Evolutionary conservation across 2,888 invertebrate species (phyloP).

Genomic region (Masnerella sp.): DNA sequence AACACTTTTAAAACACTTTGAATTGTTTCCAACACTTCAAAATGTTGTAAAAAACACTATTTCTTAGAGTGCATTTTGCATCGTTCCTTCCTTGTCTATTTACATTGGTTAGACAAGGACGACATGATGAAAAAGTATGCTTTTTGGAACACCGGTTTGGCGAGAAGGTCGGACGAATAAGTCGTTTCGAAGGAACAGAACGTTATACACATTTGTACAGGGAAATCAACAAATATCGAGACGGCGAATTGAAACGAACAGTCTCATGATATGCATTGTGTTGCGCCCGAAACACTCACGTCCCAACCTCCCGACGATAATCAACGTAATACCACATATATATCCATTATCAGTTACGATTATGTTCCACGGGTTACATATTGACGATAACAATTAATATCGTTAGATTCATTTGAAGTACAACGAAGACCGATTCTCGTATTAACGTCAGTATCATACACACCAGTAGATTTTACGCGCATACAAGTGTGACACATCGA

Average conservation of each 20-base stretch:
- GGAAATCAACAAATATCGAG: too few species aligned
- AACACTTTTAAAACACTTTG: too few species aligned
- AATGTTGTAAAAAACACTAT: too few species aligned
- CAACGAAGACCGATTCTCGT: slow-evolving; percentile 47
- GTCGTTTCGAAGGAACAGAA: slow-evolving; percentile 2
- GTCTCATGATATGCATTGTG: slow-evolving; percentile 12
- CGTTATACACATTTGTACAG: too few species aligned
- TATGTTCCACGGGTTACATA: slow-evolving; percentile 45
- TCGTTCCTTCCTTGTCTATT: too few species aligned
- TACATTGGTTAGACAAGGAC: too few species aligned
- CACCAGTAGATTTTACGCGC: slow-evolving; percentile 48
- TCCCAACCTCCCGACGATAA: slow-evolving; percentile 33
- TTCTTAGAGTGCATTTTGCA: too few species aligned
- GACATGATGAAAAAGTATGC: too few species aligned
- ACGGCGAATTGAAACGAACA: too few species aligned
- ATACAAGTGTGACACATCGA: slow-evolving; percentile 54
- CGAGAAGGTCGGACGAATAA: slow-evolving; percentile 18
- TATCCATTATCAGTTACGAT: slow-evolving; percentile 48
- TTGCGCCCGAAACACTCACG: slow-evolving; percentile 11
- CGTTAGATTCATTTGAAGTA: slow-evolving; percentile 38
- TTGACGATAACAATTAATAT: slow-evolving; percentile 50
- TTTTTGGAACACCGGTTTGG: too few species aligned
- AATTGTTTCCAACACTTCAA: too few species aligned
- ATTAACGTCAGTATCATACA: slow-evolving; percentile 53
- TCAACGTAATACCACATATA: slow-evolving; percentile 49